phyloP scores from a whole-genome alignment of 2,888 invertebrate species.

The Actias luna region DNA sequence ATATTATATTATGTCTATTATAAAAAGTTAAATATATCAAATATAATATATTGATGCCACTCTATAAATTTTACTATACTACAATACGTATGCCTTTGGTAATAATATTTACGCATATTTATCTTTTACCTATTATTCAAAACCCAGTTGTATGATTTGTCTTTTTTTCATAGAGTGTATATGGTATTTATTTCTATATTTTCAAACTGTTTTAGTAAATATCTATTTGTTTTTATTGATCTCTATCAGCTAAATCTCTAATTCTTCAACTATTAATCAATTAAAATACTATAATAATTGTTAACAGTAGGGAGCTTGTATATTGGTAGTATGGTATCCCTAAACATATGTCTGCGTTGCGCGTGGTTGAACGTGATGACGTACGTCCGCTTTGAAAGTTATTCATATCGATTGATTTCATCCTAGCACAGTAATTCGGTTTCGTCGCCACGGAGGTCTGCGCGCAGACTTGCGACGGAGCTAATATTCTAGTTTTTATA shows the following conservation, averaged over 20 bases:
- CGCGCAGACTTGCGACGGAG: constrained; percentile 69
- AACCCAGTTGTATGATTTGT: too few relatives aligned
- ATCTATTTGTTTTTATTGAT: too few relatives aligned
- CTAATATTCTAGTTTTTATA: constrained; percentile 44
- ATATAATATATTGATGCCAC: too few relatives aligned
- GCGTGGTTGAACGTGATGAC: constrained; percentile 41
- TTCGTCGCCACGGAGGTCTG: constrained; percentile 75
- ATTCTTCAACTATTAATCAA: too few relatives aligned
- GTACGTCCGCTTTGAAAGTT: constrained; percentile 40
- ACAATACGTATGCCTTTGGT: too few relatives aligned
- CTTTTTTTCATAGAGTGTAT: not conserved
- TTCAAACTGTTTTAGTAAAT: not conserved
- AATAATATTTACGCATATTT: too few relatives aligned
- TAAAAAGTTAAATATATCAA: too few relatives aligned
- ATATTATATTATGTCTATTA: too few relatives aligned
- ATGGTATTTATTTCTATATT: not conserved
- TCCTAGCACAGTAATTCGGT: constrained; percentile 53
- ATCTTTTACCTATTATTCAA: too few relatives aligned
- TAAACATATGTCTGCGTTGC: constrained; percentile 44
- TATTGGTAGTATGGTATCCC: constrained; percentile 34
- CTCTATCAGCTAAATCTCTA: too few relatives aligned
- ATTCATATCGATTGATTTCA: constrained; percentile 60
- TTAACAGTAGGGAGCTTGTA: not conserved
- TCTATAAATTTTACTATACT: too few relatives aligned
- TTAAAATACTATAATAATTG: not conserved